Evolutionary conservation across 2,113 vertebrate species (phyloP), one percentile per base, ranked within the genome.

Genomic region (Xiphophorus hellerii): DNA sequence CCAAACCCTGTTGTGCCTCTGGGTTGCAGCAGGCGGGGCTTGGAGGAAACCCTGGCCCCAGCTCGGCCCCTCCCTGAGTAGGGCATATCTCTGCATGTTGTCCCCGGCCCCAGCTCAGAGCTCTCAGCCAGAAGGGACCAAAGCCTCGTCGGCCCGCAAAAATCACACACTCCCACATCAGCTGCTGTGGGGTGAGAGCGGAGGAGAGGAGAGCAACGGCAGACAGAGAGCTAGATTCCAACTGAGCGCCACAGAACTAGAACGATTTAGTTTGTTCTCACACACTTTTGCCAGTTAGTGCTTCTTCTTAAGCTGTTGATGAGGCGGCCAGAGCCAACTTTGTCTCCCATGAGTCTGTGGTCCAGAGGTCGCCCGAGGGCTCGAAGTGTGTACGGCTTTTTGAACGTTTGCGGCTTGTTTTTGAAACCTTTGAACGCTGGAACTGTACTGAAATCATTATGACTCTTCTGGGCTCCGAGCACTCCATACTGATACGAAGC

Each of bases 401-500:
- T 30, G 0, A 70, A 74, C 74, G 62, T 39, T 54, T 68, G 68
- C 78, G 80, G 71, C 84, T 83, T 82, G 80, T 76, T 78, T 90
- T 93, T 94, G 94, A 68, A 62, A 64, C 80, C 74, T 80, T 69
- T 88, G 66, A 88, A 94, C 90, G 87, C 90, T 94, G 93, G 95
- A 94, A 92, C 93, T 93, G 91, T 93, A 94, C 94, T 87, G 54
- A 87, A 87, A 94, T 82, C 94, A 94, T 93, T 95, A 99, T 99
- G 98, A 99, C 97, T 90, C 97, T 99, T 76, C 95, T 99, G 94
- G 97, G 97, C 89, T 97, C 97, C 87, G 97, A 99, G 89, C 97
- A 98, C 93, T 99, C 98, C 85, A 94, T 98, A 93, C 95, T 99
- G 93, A 99, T 99, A 93, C 96, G 97, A 94, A 99, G 96, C 97